Evolutionary conservation across 2,113 vertebrate genomes (phyloP).

Genomic region (Passer montanus): DNA sequence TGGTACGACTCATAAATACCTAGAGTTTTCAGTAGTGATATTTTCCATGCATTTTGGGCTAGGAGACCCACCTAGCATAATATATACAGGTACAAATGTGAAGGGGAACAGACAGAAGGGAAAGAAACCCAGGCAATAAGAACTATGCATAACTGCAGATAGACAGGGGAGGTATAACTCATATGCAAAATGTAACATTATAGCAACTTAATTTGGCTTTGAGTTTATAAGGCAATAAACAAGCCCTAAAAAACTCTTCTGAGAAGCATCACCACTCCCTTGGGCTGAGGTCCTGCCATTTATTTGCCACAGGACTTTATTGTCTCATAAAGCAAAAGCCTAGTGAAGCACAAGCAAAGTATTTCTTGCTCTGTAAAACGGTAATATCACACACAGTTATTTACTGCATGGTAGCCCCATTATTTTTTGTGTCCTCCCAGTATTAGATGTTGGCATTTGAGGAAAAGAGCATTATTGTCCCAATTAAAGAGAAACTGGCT

Average conservation of each 20-base stretch:
- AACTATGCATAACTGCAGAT: not conserved
- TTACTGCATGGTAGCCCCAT: conserved; percentile 26
- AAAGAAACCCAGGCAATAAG: not conserved
- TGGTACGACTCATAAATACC: not conserved
- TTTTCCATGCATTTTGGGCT: not conserved
- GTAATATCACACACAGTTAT: conserved; percentile 27
- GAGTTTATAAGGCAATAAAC: conserved; percentile 67
- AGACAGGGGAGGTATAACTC: conserved; percentile 47
- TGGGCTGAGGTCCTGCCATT: conserved; percentile 67
- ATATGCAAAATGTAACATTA: conserved; percentile 68
- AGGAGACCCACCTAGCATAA: not conserved
- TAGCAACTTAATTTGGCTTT: conserved; percentile 68
- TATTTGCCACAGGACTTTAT: conserved; percentile 69
- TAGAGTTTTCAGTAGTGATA: not conserved
- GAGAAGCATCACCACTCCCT: conserved; percentile 56
- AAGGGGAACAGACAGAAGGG: not conserved
- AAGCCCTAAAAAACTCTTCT: conserved; percentile 47
- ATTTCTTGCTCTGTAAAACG: conserved; percentile 60
- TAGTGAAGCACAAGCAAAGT: conserved; percentile 56
- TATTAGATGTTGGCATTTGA: conserved; percentile 11
- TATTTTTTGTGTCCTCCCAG: conserved; percentile 21
- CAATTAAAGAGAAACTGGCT: not conserved
- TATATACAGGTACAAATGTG: not conserved
- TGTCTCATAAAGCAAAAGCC: conserved; percentile 72
- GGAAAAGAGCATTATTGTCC: not conserved